Conservation (phyloP, 2,113 vertebrate genomes). For the Phoenicopterus ruber region DNA sequence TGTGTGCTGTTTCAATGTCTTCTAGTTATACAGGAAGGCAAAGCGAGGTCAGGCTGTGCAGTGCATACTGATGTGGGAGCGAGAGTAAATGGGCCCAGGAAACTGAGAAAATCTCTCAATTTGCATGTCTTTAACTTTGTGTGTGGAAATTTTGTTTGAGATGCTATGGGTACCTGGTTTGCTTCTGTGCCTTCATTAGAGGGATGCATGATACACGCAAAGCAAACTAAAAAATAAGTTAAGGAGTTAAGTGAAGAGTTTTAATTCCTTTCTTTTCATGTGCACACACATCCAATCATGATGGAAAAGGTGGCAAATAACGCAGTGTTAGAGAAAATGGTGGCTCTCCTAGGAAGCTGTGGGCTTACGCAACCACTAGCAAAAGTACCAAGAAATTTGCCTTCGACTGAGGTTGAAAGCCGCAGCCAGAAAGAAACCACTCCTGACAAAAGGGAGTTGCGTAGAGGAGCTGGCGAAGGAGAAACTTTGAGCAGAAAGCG, state of each 20-base stretch:
- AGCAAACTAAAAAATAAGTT: neutral
- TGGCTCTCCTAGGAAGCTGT: neutral
- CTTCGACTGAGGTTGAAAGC: neutral
- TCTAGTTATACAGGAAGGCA: neutral
- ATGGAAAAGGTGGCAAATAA: neutral
- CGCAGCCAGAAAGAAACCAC: neutral
- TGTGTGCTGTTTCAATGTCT: neutral
- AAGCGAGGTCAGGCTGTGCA: neutral
- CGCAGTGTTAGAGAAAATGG: neutral
- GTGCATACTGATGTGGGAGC: neutral
- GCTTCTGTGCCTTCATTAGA: neutral
- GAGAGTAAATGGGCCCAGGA: neutral
- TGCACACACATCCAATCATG: fast-evolving
- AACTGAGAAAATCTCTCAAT: neutral
- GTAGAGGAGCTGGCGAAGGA: neutral
- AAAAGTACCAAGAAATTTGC: neutral
- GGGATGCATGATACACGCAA: too few relatives aligned
- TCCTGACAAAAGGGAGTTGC: neutral
- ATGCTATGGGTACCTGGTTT: neutral
- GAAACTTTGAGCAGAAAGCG: neutral
- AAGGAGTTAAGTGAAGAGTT: neutral
- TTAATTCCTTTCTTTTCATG: neutral
- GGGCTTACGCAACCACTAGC: neutral
- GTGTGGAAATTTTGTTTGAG: neutral
- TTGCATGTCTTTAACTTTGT: neutral